These are phyloP conservation scores for Tethya wilhelma DNA, from an alignment of 37 sponge, comb jelly and placozoan genomes.

Conservation along the genomic window DNA sequence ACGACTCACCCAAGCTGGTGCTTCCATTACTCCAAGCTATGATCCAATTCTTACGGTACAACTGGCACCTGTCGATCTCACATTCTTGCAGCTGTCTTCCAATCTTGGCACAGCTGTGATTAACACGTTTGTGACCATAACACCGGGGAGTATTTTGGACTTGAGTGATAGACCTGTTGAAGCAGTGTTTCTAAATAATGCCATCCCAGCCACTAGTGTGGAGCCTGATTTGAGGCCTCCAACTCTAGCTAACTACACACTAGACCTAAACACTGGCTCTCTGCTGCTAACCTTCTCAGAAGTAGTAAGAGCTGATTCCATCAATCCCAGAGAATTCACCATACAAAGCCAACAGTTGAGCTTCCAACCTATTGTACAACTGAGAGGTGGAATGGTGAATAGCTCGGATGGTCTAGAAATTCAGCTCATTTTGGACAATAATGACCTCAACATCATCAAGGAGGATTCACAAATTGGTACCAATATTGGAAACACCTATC, in stretches of 20 bases:
- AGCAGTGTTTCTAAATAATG: conserved; percentile 39
- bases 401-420: conserved; percentile 57
- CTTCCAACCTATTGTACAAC: neutral
- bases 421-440: conserved; percentile 38
- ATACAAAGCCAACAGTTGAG: conserved; percentile 28
- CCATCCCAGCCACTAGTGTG: conserved; percentile 59
- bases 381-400: conserved; percentile 49
- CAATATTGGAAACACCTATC: conserved; percentile 52
- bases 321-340: conserved; percentile 52
- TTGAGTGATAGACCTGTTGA: conserved; percentile 29
- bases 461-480: conserved; percentile 48
- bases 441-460: conserved; percentile 72
- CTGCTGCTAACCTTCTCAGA: conserved; percentile 85
- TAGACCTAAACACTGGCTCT: conserved; percentile 81
- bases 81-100: conserved; percentile 40
- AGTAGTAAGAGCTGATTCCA: conserved; percentile 39
- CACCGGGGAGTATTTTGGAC: conserved; percentile 61
- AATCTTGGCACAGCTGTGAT: conserved; percentile 44
- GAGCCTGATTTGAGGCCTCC: conserved; percentile 68
- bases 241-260: conserved; percentile 58
- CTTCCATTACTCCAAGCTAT: conserved; percentile 40
- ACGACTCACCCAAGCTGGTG: conserved; percentile 15
- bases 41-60: conserved; percentile 46
- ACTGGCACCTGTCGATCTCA: conserved; percentile 48
- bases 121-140: conserved; percentile 75